phyloP scores from a whole-genome alignment of 2,113 vertebrate genomes.

The Engystomops pustulosus region DNA sequence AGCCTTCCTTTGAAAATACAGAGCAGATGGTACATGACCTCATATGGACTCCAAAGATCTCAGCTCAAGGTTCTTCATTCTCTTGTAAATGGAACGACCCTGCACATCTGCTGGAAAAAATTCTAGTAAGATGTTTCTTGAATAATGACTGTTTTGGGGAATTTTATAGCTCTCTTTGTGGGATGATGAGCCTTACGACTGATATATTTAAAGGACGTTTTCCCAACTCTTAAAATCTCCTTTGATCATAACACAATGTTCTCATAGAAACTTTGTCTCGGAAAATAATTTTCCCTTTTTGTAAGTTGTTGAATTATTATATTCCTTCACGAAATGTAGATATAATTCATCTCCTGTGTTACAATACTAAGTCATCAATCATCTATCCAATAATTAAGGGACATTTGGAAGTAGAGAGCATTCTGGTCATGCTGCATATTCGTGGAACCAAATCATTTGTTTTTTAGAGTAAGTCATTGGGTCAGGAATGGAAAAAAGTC shows the following conservation, averaged over 20 bases:
- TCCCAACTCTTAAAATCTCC: neutral
- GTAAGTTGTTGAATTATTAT: neutral
- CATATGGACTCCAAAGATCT: neutral
- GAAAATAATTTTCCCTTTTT: neutral
- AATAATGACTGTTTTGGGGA: neutral
- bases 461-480: too few relatives aligned
- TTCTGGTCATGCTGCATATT: neutral
- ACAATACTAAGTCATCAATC: too few relatives aligned
- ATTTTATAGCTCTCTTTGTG: neutral
- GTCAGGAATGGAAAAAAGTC: too few relatives aligned
- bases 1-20: neutral
- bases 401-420: too few relatives aligned
- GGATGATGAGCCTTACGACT: neutral
- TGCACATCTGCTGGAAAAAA: neutral
- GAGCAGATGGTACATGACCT: slow-evolving; percentile 22
- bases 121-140: neutral
- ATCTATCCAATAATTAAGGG: neutral
- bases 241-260: neutral
- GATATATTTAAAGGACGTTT: neutral
- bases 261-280: neutral
- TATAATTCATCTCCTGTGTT: neutral
- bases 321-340: neutral
- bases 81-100: neutral
- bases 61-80: neutral
- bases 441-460: too few relatives aligned